phyloP scores from a whole-genome alignment of 2,888 invertebrate genomes.

The Lasioglossum vierecki region DNA sequence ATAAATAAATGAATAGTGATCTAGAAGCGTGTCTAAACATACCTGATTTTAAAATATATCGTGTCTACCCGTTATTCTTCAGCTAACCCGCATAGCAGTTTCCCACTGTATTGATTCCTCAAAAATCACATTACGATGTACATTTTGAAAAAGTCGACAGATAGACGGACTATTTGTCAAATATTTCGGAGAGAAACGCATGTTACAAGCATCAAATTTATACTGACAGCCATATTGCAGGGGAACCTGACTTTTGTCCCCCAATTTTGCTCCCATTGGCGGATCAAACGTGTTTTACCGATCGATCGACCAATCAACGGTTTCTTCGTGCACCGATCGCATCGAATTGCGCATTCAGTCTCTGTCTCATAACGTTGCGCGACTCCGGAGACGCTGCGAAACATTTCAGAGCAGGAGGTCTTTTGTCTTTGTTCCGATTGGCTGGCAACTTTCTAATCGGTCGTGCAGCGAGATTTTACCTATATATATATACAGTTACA shows the following conservation, averaged over 20 bases:
- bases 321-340: constrained; percentile 44
- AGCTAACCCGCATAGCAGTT: constrained; percentile 85
- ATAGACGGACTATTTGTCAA: constrained; percentile 86
- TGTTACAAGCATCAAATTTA: constrained; percentile 96
- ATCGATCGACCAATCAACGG: constrained; percentile 57
- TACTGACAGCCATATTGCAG: constrained; percentile 98
- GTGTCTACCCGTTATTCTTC: constrained; percentile 77
- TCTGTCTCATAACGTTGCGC: neutral
- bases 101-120: constrained; percentile 85
- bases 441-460: neutral
- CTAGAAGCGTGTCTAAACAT: constrained; percentile 33
- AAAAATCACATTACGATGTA: constrained; percentile 85
- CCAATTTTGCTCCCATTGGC: constrained; percentile 89
- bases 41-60: constrained; percentile 54
- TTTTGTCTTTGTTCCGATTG: neutral
- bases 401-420: neutral
- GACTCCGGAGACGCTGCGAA: neutral
- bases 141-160: constrained; percentile 85
- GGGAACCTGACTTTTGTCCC: constrained; percentile 93
- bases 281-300: constrained; percentile 68
- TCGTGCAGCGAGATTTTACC: neutral
- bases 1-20: constrained; percentile 65
- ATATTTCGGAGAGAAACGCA: constrained; percentile 93
- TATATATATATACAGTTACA: no score
- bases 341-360: constrained; percentile 35